Conservation (phyloP, 2,797 vertebrate species). For the Micropoecilia bifurca region DNA sequence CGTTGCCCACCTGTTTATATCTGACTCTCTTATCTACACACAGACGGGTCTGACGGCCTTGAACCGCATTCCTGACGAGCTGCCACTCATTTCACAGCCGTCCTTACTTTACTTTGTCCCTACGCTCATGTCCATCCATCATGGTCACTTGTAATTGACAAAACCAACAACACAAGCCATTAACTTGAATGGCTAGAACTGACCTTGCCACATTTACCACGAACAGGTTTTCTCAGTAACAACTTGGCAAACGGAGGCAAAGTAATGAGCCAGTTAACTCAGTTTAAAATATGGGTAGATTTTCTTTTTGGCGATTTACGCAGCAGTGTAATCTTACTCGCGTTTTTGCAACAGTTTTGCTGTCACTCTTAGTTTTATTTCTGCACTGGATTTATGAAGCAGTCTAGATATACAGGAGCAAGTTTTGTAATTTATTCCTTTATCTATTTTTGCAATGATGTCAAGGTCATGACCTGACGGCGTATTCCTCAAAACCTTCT, state of each 20-base stretch:
- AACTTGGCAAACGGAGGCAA: not conserved
- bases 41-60: constrained; percentile 19
- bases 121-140: not conserved
- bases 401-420: not conserved
- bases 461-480: not conserved
- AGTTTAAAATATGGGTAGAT: not conserved
- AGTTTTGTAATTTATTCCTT: not conserved
- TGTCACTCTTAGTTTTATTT: not conserved
- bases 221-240: not conserved
- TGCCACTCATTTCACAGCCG: constrained; percentile 34
- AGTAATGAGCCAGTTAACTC: not conserved
- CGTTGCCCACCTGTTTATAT: constrained; percentile 58
- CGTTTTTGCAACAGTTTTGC: not conserved
- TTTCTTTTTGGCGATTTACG: not conserved
- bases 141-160: constrained; percentile 5
- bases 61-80: constrained; percentile 27
- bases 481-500: not conserved
- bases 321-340: not conserved
- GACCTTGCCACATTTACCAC: not conserved
- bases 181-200: not conserved
- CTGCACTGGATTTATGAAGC: not conserved
- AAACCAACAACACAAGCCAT: not conserved
- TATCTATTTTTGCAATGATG: not conserved
- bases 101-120: constrained; percentile 26
- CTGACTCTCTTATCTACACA: constrained; percentile 14